These are phyloP conservation scores for Cyanocitta stelleri DNA, from an alignment of 2,113 vertebrate species.

Conservation along the genomic window DNA sequence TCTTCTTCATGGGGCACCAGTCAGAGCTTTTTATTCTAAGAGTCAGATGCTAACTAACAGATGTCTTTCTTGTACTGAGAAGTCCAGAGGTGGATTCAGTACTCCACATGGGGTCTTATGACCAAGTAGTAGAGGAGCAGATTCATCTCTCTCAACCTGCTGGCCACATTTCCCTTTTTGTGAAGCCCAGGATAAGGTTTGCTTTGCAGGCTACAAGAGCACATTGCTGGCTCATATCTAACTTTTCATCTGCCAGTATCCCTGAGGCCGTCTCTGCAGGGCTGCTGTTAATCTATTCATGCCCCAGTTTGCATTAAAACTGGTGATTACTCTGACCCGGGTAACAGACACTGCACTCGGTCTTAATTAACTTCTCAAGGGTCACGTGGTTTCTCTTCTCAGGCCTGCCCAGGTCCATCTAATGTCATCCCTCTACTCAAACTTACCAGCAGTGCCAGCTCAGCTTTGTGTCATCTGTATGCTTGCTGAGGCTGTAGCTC, in stretches of 20 bases:
- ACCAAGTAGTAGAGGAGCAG: not conserved
- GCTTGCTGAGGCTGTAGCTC: not conserved
- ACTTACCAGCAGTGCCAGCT: not conserved
- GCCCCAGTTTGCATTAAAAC: not conserved
- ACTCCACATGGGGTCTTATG: not conserved
- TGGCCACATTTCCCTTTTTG: not conserved
- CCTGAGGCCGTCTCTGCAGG: not conserved
- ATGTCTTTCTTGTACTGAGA: not conserved
- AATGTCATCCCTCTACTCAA: not conserved
- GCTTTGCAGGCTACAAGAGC: not conserved
- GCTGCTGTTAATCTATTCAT: not conserved
- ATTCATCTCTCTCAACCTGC: not conserved
- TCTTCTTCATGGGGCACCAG: accelerated
- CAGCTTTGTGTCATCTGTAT: not conserved
- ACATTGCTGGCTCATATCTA: not conserved
- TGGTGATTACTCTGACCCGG: not conserved
- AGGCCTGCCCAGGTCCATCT: not conserved
- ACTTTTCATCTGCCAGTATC: not conserved
- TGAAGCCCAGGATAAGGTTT: not conserved
- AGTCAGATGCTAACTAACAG: not conserved
- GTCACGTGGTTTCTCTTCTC: not conserved
- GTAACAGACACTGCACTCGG: not conserved
- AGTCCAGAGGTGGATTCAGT: not conserved
- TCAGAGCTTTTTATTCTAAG: not conserved
- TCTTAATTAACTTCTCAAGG: not conserved